These are phyloP conservation scores for Lasioglossum albipes DNA, from an alignment of 1,140 invertebrate species.

Conservation along the genomic window DNA sequence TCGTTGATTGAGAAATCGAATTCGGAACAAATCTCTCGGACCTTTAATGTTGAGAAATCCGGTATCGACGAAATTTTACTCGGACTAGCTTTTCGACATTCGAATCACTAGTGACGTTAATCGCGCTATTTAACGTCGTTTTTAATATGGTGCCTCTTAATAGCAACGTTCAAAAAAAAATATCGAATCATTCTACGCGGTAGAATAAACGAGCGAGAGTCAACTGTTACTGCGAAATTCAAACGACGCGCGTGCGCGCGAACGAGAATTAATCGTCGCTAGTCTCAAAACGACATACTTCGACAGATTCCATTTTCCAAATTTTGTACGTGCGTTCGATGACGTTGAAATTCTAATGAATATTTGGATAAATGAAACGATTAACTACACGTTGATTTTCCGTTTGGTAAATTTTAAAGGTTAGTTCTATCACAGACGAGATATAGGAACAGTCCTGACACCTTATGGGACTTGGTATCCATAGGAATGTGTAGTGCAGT, in stretches of 20 bases:
- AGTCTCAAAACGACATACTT: not conserved
- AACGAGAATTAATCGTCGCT: not conserved
- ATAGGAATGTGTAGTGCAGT: no score
- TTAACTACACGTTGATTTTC: not conserved
- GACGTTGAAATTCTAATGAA: not conserved
- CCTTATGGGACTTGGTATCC: no score
- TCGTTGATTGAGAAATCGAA: slow-evolving; percentile 35
- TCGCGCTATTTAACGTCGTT: slow-evolving; percentile 34
- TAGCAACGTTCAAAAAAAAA: slow-evolving; percentile 29
- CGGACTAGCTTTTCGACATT: slow-evolving; percentile 35
- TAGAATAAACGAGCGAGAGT: slow-evolving; percentile 30
- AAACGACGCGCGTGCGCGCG: not conserved
- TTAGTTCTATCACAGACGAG: no score
- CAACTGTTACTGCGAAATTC: not conserved
- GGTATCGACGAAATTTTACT: slow-evolving; percentile 46
- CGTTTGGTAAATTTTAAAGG: not conserved
- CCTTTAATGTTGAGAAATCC: slow-evolving; percentile 29
- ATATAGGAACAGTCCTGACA: no score
- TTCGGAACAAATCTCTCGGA: slow-evolving; percentile 17
- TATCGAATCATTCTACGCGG: slow-evolving; percentile 31
- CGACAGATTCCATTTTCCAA: not conserved
- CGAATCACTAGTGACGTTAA: slow-evolving; percentile 23
- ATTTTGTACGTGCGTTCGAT: not conserved
- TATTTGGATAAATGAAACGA: no score
- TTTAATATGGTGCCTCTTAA: slow-evolving; percentile 54